phyloP scores from a whole-genome alignment of 2,797 vertebrate species.

The Diglossa cyanea region DNA sequence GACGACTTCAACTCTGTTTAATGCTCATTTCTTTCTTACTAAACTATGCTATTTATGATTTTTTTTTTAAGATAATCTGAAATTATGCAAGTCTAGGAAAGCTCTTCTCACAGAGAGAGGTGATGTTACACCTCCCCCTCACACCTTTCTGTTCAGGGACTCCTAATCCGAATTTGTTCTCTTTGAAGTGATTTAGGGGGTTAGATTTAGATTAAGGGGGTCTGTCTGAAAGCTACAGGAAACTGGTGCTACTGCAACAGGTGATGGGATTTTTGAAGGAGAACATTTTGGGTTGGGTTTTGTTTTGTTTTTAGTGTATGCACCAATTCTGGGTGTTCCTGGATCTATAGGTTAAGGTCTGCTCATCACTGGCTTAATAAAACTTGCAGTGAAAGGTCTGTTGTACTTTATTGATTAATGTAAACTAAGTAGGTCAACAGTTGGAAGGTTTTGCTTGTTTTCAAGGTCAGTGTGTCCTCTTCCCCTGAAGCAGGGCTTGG shows the following conservation, averaged over 20 bases:
- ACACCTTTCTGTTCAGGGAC: not conserved
- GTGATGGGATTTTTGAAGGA: not conserved
- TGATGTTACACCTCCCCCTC: not conserved
- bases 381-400: not conserved
- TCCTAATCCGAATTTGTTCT: not conserved
- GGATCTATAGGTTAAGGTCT: not conserved
- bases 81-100: not conserved
- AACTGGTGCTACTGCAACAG: not conserved
- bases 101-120: not conserved
- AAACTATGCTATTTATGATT: not conserved
- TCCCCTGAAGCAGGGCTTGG: not conserved
- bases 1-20: not conserved
- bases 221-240: not conserved
- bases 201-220: not conserved
- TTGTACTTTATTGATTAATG: not conserved
- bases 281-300: rapidly evolving
- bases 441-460: not conserved
- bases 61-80: not conserved
- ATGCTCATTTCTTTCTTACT: not conserved
- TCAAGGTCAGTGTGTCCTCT: not conserved
- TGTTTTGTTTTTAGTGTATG: not conserved
- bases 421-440: not conserved
- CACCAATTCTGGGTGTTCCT: not conserved
- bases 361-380: not conserved
- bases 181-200: not conserved